Percentiles rank a stretch among this genome's conserved stretches.
These are phyloP conservation scores for Crypturellus tataupa DNA, from an alignment of 2,797 vertebrate genomes.

Conservation along the genomic window DNA sequence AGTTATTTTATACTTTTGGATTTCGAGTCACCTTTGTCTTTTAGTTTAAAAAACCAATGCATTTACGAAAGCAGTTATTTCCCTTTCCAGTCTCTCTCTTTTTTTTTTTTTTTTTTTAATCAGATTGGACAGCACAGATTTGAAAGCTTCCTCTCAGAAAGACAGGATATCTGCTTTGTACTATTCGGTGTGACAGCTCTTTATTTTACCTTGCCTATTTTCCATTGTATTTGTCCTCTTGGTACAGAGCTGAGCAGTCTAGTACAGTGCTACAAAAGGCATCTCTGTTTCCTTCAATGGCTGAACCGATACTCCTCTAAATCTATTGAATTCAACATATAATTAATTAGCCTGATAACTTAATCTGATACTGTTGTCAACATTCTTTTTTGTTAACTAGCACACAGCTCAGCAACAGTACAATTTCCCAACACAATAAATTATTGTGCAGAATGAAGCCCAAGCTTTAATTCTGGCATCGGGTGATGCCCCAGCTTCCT, in stretches of 20 bases:
- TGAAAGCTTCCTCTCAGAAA: not conserved
- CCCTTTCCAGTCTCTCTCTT: not conserved
- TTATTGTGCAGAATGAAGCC: not conserved
- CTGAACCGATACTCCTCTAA: not conserved
- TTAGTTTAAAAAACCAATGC: not conserved
- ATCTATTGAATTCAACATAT: not conserved
- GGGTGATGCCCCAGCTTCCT: not conserved
- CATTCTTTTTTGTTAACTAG: not conserved
- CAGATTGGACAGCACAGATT: not conserved
- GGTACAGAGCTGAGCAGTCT: not conserved
- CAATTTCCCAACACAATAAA: not conserved
- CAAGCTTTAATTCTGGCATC: not conserved
- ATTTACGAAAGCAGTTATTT: not conserved
- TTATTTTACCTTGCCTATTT: not conserved
- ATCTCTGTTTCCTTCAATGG: not conserved
- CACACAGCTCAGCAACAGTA: not conserved
- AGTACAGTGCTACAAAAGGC: not conserved
- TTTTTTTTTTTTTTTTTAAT: not conserved
- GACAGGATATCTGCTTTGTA: not conserved
- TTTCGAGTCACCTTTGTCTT: not conserved
- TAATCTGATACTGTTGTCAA: not conserved
- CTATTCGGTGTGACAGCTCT: not conserved
- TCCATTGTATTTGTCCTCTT: not conserved
- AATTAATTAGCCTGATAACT: not conserved
- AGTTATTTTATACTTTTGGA: too few species aligned